Conservation (phyloP, 2,113 vertebrate genomes). For the Brienomyrus longianalis region DNA sequence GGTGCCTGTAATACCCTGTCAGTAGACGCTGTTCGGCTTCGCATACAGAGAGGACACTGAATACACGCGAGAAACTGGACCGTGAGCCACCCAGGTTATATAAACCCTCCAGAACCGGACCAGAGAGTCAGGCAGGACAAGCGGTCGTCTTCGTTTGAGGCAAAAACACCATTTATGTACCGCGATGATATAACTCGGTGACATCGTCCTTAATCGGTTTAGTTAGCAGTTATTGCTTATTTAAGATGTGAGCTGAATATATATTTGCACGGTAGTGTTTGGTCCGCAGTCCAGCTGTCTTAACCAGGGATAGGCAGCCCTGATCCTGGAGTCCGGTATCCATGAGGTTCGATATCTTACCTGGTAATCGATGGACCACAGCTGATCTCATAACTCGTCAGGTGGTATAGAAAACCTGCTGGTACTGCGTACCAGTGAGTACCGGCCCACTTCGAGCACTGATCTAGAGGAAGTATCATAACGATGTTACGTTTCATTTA, state of each 20-base stretch:
- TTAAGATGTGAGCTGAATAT: background rate
- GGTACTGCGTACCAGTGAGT: background rate
- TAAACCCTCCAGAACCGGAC: background rate
- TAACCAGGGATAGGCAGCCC: too few relatives aligned
- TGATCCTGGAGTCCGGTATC: too few relatives aligned
- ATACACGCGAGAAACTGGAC: background rate
- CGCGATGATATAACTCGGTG: background rate
- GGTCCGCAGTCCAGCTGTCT: background rate
- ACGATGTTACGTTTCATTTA: background rate
- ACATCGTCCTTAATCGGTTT: background rate
- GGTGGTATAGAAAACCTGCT: background rate
- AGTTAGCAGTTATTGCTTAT: background rate
- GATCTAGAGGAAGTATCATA: background rate
- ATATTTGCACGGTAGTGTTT: background rate
- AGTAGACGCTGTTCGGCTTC: background rate
- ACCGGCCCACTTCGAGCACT: background rate
- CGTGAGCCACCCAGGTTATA: background rate
- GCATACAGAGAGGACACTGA: background rate
- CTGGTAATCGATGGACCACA: too few relatives aligned
- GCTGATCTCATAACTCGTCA: too few relatives aligned
- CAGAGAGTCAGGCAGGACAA: background rate
- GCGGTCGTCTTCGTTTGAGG: background rate
- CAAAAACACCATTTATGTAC: background rate
- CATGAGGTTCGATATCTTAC: too few relatives aligned
- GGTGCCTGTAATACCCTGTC: background rate